A percentile compares a stretch with the other conserved stretches of the same genome.
These are phyloP conservation scores for Lepidocyrtoides sp. DNA, from an alignment of 2,888 invertebrate species.

Conservation along the genomic window DNA sequence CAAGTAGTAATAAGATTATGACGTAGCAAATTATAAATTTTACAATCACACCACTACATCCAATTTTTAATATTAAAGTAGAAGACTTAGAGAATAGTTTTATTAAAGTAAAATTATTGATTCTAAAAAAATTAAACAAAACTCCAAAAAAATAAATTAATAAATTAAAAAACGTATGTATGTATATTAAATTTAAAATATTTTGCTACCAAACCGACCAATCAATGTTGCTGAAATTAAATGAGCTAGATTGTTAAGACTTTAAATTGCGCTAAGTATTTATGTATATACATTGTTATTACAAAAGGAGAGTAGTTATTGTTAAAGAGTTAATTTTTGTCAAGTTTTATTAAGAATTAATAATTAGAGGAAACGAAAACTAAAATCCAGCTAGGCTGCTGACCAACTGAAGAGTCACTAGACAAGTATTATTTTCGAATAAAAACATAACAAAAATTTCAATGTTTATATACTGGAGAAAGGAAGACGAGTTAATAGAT, in stretches of 20 bases:
- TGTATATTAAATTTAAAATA: too few species aligned
- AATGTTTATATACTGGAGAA: too few species aligned
- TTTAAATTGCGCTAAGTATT: too few species aligned
- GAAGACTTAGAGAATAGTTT: slow-evolving; percentile 46
- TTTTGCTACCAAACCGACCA: too few species aligned
- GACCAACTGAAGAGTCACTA: slow-evolving; percentile 5
- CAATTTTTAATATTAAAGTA: slow-evolving; percentile 29
- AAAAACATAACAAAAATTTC: too few species aligned
- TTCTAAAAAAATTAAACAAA: too few species aligned
- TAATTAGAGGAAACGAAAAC: background rate
- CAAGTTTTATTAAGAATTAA: slow-evolving; percentile 9
- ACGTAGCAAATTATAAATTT: background rate
- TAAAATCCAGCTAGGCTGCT: background rate
- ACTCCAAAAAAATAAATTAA: too few species aligned
- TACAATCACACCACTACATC: slow-evolving; percentile 79
- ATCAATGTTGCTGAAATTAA: too few species aligned
- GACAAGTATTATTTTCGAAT: background rate
- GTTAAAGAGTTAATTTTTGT: background rate
- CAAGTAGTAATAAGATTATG: slow-evolving; percentile 27
- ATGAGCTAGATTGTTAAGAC: too few species aligned
- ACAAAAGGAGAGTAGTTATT: slow-evolving; percentile 45
- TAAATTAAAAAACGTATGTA: background rate
- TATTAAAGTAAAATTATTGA: slow-evolving; percentile 37
- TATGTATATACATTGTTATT: too few species aligned
- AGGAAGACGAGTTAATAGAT: too few species aligned